A percentile compares a stretch with the other conserved stretches of the same genome.
These are phyloP conservation scores for Mayetiola destructor DNA, from an alignment of 2,888 invertebrate species.

Conservation along the genomic window DNA sequence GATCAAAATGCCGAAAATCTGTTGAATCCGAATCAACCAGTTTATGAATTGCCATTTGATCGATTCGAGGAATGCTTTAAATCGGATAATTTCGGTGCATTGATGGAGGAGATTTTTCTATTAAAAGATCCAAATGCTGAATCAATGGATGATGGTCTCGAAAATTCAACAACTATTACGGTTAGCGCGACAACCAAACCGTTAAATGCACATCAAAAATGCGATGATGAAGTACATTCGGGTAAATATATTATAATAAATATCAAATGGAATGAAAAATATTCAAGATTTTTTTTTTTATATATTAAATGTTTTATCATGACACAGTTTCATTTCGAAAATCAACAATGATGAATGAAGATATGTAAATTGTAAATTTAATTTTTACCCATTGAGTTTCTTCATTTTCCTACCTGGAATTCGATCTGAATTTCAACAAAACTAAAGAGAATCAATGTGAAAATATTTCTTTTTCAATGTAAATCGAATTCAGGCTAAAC, in stretches of 20 bases:
- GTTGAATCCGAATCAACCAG: constrained; percentile 21
- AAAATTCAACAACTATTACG: neutral
- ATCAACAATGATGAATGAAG: neutral
- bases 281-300: neutral
- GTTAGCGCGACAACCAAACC: neutral
- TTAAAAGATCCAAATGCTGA: constrained; percentile 14
- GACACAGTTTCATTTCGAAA: neutral
- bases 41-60: constrained; percentile 34
- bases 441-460: neutral
- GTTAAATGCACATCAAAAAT: constrained; percentile 20
- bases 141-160: constrained; percentile 21
- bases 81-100: constrained; percentile 30
- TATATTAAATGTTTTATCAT: neutral
- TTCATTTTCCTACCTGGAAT: too few species aligned
- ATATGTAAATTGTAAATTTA: neutral
- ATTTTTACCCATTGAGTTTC: too few species aligned
- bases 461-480: neutral
- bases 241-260: constrained; percentile 26
- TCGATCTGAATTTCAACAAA: neutral
- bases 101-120: constrained; percentile 18
- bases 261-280: neutral
- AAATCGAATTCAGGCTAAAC: neutral
- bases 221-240: constrained; percentile 36
- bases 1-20: constrained; percentile 37
- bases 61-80: constrained; percentile 31